phyloP scores from a whole-genome alignment of 2,113 vertebrate species.

The Neodontobutis hainanensis region DNA sequence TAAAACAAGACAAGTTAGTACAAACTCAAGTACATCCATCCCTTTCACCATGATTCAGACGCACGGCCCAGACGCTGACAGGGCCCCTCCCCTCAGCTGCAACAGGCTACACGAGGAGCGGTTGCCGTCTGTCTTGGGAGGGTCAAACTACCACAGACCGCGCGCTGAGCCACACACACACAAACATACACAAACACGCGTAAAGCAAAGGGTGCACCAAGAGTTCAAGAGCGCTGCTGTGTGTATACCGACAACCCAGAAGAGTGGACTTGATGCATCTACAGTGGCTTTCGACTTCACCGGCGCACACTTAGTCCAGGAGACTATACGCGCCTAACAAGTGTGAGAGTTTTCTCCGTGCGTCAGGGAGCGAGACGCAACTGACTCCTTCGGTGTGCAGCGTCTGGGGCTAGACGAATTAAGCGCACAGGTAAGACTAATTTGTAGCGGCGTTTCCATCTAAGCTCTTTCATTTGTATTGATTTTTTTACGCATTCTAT shows the following conservation, averaged over 20 bases:
- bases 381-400: slow-evolving; percentile 21
- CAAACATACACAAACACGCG: slow-evolving; percentile 4
- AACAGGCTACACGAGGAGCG: slow-evolving; percentile 45
- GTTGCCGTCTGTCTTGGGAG: slow-evolving; percentile 39
- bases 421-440: slow-evolving; percentile 58
- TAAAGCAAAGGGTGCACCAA: slow-evolving; percentile 17
- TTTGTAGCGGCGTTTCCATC: not conserved
- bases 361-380: not conserved
- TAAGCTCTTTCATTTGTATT: not conserved
- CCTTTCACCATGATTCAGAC: not conserved
- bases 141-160: slow-evolving; percentile 24
- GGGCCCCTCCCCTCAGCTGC: slow-evolving; percentile 44
- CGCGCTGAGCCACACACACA: slow-evolving; percentile 22
- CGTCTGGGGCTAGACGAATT: slow-evolving; percentile 11
- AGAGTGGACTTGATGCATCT: slow-evolving; percentile 46
- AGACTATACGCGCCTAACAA: slow-evolving; percentile 4
- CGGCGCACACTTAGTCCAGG: slow-evolving; percentile 8
- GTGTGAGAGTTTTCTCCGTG: slow-evolving; percentile 17
- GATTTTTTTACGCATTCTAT: not conserved
- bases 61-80: slow-evolving; percentile 41
- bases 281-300: slow-evolving; percentile 18
- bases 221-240: slow-evolving; percentile 52
- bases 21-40: not conserved
- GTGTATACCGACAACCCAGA: slow-evolving; percentile 26
- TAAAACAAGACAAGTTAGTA: not conserved